These are phyloP conservation scores for Myanophis thanlyinensis DNA, from an alignment of 2,113 vertebrate genomes.

Conservation along the genomic window DNA sequence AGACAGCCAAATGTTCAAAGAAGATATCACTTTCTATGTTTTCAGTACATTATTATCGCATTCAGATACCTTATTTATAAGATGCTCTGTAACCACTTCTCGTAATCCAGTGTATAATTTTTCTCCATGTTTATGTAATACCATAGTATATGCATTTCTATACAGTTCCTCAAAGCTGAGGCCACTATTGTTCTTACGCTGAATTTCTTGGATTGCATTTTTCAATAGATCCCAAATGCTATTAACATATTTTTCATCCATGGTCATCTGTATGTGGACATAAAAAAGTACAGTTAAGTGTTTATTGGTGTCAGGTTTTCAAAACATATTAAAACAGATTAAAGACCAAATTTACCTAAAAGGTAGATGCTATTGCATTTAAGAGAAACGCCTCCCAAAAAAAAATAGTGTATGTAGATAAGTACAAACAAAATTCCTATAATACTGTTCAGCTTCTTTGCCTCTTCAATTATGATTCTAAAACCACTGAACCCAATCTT, in stretches of 20 bases:
- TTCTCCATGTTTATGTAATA: conserved; percentile 98
- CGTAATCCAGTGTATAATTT: conserved; percentile 98
- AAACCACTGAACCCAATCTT: background rate
- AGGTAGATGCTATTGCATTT: background rate
- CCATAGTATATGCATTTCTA: conserved; percentile 99
- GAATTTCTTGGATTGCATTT: conserved; percentile 99
- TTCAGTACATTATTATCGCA: conserved; percentile 5
- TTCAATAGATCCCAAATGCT: conserved; percentile 99
- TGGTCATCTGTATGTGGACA: conserved; percentile 89
- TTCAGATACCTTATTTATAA: conserved; percentile 92
- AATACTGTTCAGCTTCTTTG: background rate
- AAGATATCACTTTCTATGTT: background rate
- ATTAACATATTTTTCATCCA: conserved; percentile 99
- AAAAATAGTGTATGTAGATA: background rate
- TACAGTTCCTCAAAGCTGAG: conserved; percentile 99
- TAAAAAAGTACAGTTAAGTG: background rate
- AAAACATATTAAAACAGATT: background rate
- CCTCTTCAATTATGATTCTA: background rate
- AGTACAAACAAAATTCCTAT: background rate
- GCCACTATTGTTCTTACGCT: conserved; percentile 99
- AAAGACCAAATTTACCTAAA: background rate
- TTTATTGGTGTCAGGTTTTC: background rate
- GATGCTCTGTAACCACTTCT: conserved; percentile 98
- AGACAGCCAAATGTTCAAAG: background rate
- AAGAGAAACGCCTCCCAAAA: background rate